Evolutionary conservation across 2,888 invertebrate genomes (phyloP), one percentile per base, ranked within the genome.

Genomic region (Fragum sueziense): DNA sequence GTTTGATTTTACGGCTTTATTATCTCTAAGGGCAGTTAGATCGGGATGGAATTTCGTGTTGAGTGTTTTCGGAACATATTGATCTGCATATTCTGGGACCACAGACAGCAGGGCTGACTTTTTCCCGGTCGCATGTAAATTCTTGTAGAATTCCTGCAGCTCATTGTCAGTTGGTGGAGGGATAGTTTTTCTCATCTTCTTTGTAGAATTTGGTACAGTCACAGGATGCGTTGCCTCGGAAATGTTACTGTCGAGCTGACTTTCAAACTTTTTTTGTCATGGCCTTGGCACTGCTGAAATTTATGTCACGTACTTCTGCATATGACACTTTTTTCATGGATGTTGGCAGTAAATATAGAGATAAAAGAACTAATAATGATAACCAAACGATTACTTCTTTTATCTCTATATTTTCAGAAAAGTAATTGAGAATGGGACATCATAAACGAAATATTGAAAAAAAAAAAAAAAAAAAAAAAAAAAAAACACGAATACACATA

Each of bases 261-360:
- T 69, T 41, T 69, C 29, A 29, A 25, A 11, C 47, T 29, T 22
- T 27, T 47, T 69, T 69, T 69, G n/a, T 51, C 27, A 47, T 47
- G 27, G 27, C n/a, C 2, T 51, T 2, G 41, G 51, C 29, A 51
- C 29, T 27, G 68, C 37, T 69, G 51, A 70, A 70, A 37, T 70
- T 37, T 4, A 70, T 70, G 22, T 57, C 70, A 7, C 57, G 25
- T 25, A 70, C 57, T 34, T 54, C 57, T 31, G 37, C 34, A 37
- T 70, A 70, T 57, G 57, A 34, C 1, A 70, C 57, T 22, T 54
- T 69, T 33, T 70, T 70, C 11, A 70, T 37, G 27, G 70, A 31
- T 22, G 33, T n/a, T 2, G 70, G 57, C 52, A 70, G 20, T 22
- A 57, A 41, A n/a, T n/a, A n/a, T n/a, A n/a, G n/a, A n/a, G n/a